A percentile compares a stretch with the other conserved stretches of the same genome.
Evolutionary conservation across 1,140 invertebrate species (phyloP).

Genomic region (Drosophila miranda): DNA sequence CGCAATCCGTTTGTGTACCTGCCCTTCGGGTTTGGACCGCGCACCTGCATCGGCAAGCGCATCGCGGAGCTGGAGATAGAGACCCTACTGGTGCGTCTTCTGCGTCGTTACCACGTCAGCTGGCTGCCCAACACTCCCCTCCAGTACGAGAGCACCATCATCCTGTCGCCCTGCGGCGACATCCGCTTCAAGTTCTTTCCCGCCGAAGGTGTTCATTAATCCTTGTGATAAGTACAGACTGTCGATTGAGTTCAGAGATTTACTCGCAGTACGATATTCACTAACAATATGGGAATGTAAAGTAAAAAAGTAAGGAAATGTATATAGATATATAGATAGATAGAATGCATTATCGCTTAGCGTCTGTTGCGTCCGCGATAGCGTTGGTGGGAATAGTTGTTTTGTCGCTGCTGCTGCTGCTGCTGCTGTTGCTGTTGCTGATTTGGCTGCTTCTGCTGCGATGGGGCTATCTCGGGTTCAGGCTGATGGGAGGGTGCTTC

Average conservation of each 20-base stretch:
- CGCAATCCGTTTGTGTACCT: conserved; percentile 65
- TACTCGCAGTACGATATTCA: conserved; percentile 42
- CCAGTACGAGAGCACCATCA: conserved; percentile 70
- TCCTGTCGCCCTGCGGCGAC: conserved; percentile 55
- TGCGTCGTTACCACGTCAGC: conserved; percentile 83
- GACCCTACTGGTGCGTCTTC: conserved; percentile 84
- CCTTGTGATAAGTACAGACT: conserved; percentile 28
- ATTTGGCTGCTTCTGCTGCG: neutral
- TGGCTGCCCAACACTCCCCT: conserved; percentile 53
- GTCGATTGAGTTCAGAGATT: conserved; percentile 39
- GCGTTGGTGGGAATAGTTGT: conserved; percentile 57
- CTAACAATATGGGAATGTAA: conserved; percentile 62
- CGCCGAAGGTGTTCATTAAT: conserved; percentile 1
- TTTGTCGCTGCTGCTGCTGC: conserved; percentile 49
- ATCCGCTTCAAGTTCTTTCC: conserved; percentile 66
- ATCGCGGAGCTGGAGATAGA: conserved; percentile 89
- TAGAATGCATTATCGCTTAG: conserved; percentile 9
- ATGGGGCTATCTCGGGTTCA: conserved; percentile 4
- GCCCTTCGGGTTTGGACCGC: conserved; percentile 85
- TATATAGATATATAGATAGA: neutral
- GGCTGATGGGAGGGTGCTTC: conserved; percentile 9
- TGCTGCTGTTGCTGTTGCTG: conserved; percentile 12
- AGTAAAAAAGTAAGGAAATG: conserved; percentile 40
- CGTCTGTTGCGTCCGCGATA: conserved; percentile 67
- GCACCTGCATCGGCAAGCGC: conserved; percentile 85